Evolutionary conservation across 1,140 invertebrate genomes (phyloP), one percentile per base, ranked within the genome.

Genomic region (Chlorops oryzae): DNA sequence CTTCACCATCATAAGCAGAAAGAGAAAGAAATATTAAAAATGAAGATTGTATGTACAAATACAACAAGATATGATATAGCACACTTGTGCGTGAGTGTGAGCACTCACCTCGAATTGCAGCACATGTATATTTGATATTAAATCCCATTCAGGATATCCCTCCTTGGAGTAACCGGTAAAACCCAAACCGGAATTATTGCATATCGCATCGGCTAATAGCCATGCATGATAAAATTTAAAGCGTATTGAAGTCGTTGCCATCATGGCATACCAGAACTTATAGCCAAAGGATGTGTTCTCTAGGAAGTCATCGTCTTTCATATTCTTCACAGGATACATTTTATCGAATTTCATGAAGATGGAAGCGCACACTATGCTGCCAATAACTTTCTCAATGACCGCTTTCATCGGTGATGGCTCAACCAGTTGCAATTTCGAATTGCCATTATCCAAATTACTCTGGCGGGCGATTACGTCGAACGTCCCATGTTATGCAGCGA

Each of bases 181-280:
- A 10, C 94, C 94, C 54, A 97, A 79, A 2, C 95, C 95, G 7
- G 88, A 88, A 63, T 92, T 88, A 72, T 97, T 96, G 70, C 91
- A 96, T 56, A 96, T 87, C 1, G 90, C 88, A 73, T 98, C 95
- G 9, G 90, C 90, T 39, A 97, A 76, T 27, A 91, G 78, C 94
- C 95, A 98, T 3, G 93, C 96, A 69, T 95, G 90, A 74, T 98
- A 98, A 76, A 98, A 98, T 74, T 96, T 96, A 65, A 87, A 87
- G 51, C 92, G 81, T 49, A 85, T 83, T 28, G 88, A 74, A 55
- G 88, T 80, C 22, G 90, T 90, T 17, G 82, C 78, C 32, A 89
- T 73, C 59, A 87, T 80, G 50, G 93, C 77, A 73, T 88, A 96
- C 77, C 85, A 81, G 34, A 67, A 65, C 51, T 69, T 72, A 47